Evolutionary conservation across 1,140 invertebrate species (phyloP).

Genomic region (Drosophila sp.): DNA sequence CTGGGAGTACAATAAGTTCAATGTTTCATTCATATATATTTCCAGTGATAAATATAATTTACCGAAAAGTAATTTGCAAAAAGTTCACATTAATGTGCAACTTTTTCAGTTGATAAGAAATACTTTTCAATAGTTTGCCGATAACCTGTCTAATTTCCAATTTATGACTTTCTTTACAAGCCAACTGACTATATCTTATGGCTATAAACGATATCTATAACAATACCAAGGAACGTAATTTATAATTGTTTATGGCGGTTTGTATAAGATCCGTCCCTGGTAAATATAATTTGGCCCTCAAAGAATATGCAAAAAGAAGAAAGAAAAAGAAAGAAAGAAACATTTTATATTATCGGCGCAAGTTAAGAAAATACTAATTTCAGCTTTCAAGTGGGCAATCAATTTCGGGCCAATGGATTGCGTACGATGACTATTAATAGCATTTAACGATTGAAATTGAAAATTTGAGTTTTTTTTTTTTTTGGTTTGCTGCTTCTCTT

Average conservation of each 20-base stretch:
- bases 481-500: conserved; percentile 22
- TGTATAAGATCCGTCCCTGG: not conserved
- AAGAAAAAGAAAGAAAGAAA: not conserved
- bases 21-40: too few species aligned
- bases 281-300: not conserved
- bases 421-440: conserved; percentile 30
- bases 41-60: too few species aligned
- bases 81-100: too few species aligned
- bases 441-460: conserved; percentile 31
- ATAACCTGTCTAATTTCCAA: too few species aligned
- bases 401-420: conserved; percentile 26
- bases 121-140: too few species aligned
- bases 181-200: too few species aligned
- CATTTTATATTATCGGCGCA: conserved; percentile 5
- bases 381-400: conserved; percentile 46
- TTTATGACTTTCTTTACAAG: too few species aligned
- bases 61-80: too few species aligned
- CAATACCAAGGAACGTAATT: too few species aligned
- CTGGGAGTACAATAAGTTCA: too few species aligned
- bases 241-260: not conserved
- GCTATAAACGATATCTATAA: too few species aligned
- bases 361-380: conserved; percentile 21
- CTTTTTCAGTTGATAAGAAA: too few species aligned
- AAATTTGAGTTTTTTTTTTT: conserved; percentile 37
- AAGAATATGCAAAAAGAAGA: conserved; percentile 3